phyloP scores from a whole-genome alignment of 2,797 vertebrate species.

The Coregonus ussuriensis region DNA sequence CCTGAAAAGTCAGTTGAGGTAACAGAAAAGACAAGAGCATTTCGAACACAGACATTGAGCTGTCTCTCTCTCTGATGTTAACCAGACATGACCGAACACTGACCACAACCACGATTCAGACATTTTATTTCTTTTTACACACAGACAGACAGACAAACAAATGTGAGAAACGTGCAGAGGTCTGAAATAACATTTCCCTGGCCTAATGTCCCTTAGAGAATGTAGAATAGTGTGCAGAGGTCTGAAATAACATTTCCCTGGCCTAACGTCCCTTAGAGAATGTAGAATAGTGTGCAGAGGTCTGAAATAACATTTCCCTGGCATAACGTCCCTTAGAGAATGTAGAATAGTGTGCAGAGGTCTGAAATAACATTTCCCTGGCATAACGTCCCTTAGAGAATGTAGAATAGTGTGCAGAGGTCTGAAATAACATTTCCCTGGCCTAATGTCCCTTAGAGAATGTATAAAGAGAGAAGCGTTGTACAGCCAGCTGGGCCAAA shows the following conservation, averaged over 20 bases:
- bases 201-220: no score
- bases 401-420: conserved; percentile 14
- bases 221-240: no score
- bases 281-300: background rate
- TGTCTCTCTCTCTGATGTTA: conserved; percentile 63
- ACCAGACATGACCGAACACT: conserved; percentile 56
- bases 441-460: background rate
- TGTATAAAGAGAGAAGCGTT: background rate
- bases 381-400: no score
- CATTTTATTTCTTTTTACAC: conserved; percentile 32
- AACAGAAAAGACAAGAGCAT: conserved; percentile 35
- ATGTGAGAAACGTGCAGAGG: background rate
- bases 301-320: no score
- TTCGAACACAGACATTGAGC: conserved; percentile 47
- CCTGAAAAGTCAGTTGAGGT: conserved; percentile 16
- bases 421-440: background rate
- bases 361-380: no score
- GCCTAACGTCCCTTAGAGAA: no score
- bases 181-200: no score
- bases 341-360: no score
- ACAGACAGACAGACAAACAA: conserved; percentile 36
- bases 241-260: no score
- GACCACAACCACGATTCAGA: conserved; percentile 48
- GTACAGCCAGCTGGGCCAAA: background rate
- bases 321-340: no score